Evolutionary conservation across 2,888 invertebrate genomes (phyloP), one percentile per base, ranked within the genome.

Genomic region (Phragmatobia fuliginosa): DNA sequence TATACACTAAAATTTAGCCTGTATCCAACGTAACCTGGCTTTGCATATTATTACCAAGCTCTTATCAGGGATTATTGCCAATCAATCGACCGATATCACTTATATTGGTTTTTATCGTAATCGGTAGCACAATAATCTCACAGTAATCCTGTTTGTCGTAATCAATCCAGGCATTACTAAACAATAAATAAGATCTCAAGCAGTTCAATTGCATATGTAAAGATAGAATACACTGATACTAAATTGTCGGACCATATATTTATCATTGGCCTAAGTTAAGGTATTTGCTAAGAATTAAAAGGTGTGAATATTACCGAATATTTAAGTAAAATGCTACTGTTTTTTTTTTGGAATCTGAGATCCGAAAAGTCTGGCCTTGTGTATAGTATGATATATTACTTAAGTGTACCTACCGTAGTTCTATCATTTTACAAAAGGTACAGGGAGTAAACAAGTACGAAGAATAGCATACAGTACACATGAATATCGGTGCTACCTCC

Each of bases 101-200:
- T 62, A 41, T 38, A 62, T 62, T 62, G 38, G 8, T 62, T 41
- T 62, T 62, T 33, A 62, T 62, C 38, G 38, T 62, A 41, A 61
- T 25, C 25, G 52, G 11, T 52, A 52, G 28, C 56, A 56, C 28
- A 28, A 28, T 56, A 56, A 56, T 28, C 28, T 5, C 28, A 28
- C 7, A 56, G 28, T 28, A 28, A 56, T 28, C 56, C 28, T 56
- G 16, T 56, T 52, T 28, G 14, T 56, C 16, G 14, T 16, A 16
- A 56, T 56, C 28, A 38, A 62, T 28, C 18, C 62, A 21, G 28
- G 10, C 28, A 28, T 56, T 56, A 28, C 56, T 28, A 28, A 7
- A 56, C 56, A 16, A 52, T 25, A 52, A 52, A 52, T 52, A 25
- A 0, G 11, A 25, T 52, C 25, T 52, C 21, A 49, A 49, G 45